Evolutionary conservation across 92 coral and sea anemone species (phyloP), one percentile per base, ranked within the genome.

Genomic region (Pocillopora meandrina): DNA sequence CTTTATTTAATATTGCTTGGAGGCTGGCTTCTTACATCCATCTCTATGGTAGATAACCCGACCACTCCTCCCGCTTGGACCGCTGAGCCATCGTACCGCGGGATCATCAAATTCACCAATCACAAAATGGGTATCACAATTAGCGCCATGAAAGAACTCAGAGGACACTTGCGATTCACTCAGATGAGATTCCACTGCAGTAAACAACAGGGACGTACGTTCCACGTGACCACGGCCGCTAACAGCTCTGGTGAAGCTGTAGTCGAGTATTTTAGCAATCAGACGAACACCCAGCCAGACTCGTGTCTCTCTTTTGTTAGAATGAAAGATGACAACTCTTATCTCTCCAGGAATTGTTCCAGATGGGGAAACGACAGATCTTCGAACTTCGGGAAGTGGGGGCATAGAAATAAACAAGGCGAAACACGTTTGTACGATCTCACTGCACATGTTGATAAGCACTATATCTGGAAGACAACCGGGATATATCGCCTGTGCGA

Each of bases 341-440:
- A 10, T 2, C 65, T 85, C 18, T 63, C 89, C 34, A 26, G 42
- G 47, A 18, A 60, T 10, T 85, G 89, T 49, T 17, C 55, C 31
- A 31, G 14, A 52, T 85, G 89, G 89, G 89, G 89, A 12, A 42
- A 36, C n/a, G 36, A 71, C 35, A 21, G 17, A 26, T 26, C 31
- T 26, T 52, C 56, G 12, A 67, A 77, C 9, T 77, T 18, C 55
- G 77, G 76, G 1, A 67, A 68, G 67, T 77, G 84, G 84, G 89
- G 77, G 12, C 33, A 33, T 2, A 0, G 0, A 0, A 57, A 4
- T 23, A 36, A 19, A 60, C 8, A 16, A 35, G 71, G 81, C 21
- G 76, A 76, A 10, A 31, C 74, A 61, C 82, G 90, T 7, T 52
- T 90, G 68, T 76, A 75, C 59, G 77, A 90, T 68, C 93, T 86